Evolutionary conservation across 2,888 invertebrate species (phyloP).

Genomic region (Apamea crenata): DNA sequence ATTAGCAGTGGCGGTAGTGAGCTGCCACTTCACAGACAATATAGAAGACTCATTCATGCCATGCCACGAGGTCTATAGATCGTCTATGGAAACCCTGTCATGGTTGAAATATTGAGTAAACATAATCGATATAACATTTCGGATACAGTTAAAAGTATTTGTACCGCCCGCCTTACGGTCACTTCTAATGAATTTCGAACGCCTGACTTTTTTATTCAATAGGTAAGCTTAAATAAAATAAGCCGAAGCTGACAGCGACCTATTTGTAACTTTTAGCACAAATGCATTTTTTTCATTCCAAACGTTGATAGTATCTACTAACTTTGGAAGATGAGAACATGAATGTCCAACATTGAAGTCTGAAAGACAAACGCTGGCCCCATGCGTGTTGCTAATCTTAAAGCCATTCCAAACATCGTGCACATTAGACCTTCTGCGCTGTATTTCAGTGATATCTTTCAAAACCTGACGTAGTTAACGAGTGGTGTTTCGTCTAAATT

Average conservation of each 20-base stretch:
- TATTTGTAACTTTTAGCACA: not conserved
- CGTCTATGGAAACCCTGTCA: not conserved
- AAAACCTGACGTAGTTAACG: constrained; percentile 44
- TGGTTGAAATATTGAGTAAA: not conserved
- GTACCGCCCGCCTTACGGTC: not conserved
- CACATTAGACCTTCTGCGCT: constrained; percentile 19
- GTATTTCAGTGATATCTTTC: constrained; percentile 5
- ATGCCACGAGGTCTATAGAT: not conserved
- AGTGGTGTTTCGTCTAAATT: constrained; percentile 31
- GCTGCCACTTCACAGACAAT: constrained; percentile 23
- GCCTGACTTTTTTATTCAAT: not conserved
- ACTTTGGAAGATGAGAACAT: not conserved
- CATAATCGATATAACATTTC: not conserved
- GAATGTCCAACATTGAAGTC: not conserved
- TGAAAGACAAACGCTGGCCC: not conserved
- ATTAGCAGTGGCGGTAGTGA: constrained; percentile 37
- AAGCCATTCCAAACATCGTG: too few relatives aligned
- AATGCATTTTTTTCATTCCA: not conserved
- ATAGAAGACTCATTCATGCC: constrained; percentile 22
- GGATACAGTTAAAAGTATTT: not conserved
- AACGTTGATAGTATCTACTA: not conserved
- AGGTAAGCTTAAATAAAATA: not conserved
- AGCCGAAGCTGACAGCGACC: not conserved
- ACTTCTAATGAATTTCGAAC: not conserved
- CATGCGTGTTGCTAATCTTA: not conserved